Base-by-base conservation (phyloP, 2,888 invertebrate species). In the Apamea anceps region DNA sequence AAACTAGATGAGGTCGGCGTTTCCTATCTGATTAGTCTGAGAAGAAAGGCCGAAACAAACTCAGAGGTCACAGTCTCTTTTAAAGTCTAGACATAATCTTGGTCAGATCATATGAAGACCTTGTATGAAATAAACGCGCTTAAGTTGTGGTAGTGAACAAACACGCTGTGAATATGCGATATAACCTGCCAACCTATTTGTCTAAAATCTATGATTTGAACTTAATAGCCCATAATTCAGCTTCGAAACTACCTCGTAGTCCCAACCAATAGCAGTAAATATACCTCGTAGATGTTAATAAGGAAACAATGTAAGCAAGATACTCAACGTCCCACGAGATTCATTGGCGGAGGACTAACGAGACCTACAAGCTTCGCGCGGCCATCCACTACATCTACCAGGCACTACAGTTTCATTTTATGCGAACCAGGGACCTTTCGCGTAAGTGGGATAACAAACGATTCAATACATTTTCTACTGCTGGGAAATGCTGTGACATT, bases 251-350 rank as follows among this genome's bases (percentile, higher is more conserved):
- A 77, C 51, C 57, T 63, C 57, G 65, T 77, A 63, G 45, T 42
- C 37, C n/a, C 37, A 75, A 15, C 25, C 68, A 73, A 70, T 70
- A 15, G 60, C 72, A 75, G 68, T 85, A 81, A 81, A 85, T 77
- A 85, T 68, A 37, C 54, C 48, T 57, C 66, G 76, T 72, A 68
- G 75, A 77, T 77, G 75, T 85, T 85, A 85, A 84, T 85, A 81
- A 85, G 77, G 77, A 75, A 78, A 85, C 85, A 85, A 81, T 85
- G 85, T 85, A 73, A 85, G 85, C 77, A 73, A 81, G 72, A 75
- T 75, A 81, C 76, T 84, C 77, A 84, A 81, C 54, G 81, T 81
- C 42, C 6, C 63, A 28, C 66, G 66, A 85, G 85, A 85, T 85
- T 81, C 73, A 85, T 85, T 75, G 81, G 54, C 12, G 8, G 70